Evolutionary conservation across 53 echinoderm and acorn worm species (phyloP), one percentile per base, ranked within the genome.

Genomic region (Echinometra lucunter): DNA sequence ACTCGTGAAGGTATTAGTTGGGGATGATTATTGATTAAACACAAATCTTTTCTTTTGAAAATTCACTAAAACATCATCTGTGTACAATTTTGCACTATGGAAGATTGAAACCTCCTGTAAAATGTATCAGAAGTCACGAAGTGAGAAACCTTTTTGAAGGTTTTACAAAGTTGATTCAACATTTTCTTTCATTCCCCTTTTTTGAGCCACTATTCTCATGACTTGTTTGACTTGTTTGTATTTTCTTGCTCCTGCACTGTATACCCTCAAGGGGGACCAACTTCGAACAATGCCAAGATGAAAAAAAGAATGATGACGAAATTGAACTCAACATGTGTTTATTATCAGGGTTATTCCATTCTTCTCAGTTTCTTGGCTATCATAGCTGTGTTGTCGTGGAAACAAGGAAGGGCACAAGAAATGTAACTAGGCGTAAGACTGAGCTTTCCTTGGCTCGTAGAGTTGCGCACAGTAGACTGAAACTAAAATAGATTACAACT

Each of bases 331-430:
- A 85, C 85, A 53, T 85, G 85, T 85, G 85, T 28, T 85, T 47
- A 11, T 9, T 28, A 25, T 85, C 9, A 49, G 4, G 47, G 30
- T 53, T 85, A 19, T 49, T 85, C n/a, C 53, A 49, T 45, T 49
- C 85, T 49, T 85, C 85, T 85, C 16, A 8, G n/a, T 85, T 85
- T 82, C 45, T 85, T 28, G 53, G 53, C 53, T 28, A n/a, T 23
- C 85, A 49, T 2, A n/a, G n/a, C 45, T 1, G 0, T 12, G 85
- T 85, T 85, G 30, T 28, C 7, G 49, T 85, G 85, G 85, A 23
- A 85, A 85, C 85, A n/a, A 85, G n/a, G 30, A 85, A 85, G 85
- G 23, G 78, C 42, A 78, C 42, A 42, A 78, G 78, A 78, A 78
- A 78, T 78, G 78, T 6, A 78, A 78, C 19, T 78, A 35, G 78